These are phyloP conservation scores for Drosophila silvestris DNA, from an alignment of 2,888 invertebrate species.

Conservation along the genomic window DNA sequence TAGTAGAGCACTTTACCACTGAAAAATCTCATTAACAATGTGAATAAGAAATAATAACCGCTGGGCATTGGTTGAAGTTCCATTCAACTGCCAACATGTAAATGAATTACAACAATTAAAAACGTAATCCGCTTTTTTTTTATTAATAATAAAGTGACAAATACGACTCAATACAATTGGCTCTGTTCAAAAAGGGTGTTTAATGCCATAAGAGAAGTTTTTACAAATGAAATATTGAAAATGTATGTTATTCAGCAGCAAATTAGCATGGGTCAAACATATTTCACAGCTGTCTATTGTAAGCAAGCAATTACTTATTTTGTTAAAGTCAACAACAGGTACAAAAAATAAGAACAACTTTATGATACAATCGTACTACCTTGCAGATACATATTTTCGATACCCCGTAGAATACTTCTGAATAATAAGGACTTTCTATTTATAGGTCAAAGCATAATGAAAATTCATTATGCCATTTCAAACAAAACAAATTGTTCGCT, in stretches of 20 bases:
- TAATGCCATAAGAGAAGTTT: conserved; percentile 5
- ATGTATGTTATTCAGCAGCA: neutral
- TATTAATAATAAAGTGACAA: conserved; percentile 6
- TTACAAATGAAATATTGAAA: conserved; percentile 17
- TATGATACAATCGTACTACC: neutral
- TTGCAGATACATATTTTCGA: neutral
- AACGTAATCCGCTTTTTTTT: neutral
- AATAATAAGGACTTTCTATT: neutral
- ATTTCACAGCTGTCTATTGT: neutral
- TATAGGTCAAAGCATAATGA: neutral
- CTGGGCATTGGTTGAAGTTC: conserved; percentile 10
- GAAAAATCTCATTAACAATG: conserved; percentile 32
- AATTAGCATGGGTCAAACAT: neutral
- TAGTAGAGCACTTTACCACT: neutral
- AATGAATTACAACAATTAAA: conserved; percentile 5
- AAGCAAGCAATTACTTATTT: neutral
- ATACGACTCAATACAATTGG: conserved; percentile 4
- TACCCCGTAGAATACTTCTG: neutral
- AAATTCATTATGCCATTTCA: neutral
- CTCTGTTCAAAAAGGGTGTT: neutral
- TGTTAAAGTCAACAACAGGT: neutral
- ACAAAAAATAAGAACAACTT: neutral
- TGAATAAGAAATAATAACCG: conserved; percentile 30
- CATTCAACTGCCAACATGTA: conserved; percentile 3
- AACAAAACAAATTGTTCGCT: neutral